These are phyloP conservation scores for Microctenopoma steveboyesi DNA, from an alignment of 2,797 vertebrate genomes.

Conservation along the genomic window DNA sequence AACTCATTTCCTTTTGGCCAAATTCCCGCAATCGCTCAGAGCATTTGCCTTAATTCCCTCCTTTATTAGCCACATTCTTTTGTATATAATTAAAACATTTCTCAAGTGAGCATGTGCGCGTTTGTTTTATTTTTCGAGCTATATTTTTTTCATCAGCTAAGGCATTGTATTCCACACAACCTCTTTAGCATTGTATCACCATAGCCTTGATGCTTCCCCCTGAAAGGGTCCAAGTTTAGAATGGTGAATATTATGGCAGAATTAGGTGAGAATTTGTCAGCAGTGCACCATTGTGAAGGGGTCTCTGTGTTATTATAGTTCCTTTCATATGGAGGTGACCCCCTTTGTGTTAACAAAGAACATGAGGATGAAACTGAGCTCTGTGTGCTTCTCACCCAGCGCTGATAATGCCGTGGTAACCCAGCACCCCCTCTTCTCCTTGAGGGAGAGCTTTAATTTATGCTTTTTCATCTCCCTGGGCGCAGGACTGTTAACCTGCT, in stretches of 20 bases:
- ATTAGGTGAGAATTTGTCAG: slow-evolving; percentile 82
- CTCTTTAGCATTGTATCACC: slow-evolving; percentile 39
- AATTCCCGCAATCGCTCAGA: slow-evolving; percentile 92
- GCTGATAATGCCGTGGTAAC: slow-evolving; percentile 80
- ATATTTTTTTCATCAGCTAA: slow-evolving; percentile 72
- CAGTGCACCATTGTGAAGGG: slow-evolving; percentile 73
- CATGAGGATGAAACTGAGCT: slow-evolving; percentile 84
- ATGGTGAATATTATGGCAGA: slow-evolving; percentile 68
- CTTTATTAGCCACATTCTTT: slow-evolving; percentile 86
- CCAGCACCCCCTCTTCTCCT: slow-evolving; percentile 76
- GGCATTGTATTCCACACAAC: slow-evolving; percentile 60
- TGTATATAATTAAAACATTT: slow-evolving; percentile 88
- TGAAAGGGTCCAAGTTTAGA: slow-evolving; percentile 59
- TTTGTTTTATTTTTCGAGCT: slow-evolving; percentile 71
- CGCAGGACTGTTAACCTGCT: slow-evolving; percentile 79
- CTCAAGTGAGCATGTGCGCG: slow-evolving; percentile 82
- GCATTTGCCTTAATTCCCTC: slow-evolving; percentile 91
- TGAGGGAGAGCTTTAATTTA: slow-evolving; percentile 84
- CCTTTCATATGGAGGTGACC: slow-evolving; percentile 83
- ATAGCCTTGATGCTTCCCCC: slow-evolving; percentile 59
- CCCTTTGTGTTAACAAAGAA: slow-evolving; percentile 86
- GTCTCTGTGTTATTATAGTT: slow-evolving; percentile 80
- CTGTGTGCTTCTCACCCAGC: slow-evolving; percentile 72
- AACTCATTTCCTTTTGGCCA: slow-evolving; percentile 94
- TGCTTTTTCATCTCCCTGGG: slow-evolving; percentile 84